Base-by-base conservation (phyloP, 2,888 invertebrate genomes). In the Brassicogethes aeneus region DNA sequence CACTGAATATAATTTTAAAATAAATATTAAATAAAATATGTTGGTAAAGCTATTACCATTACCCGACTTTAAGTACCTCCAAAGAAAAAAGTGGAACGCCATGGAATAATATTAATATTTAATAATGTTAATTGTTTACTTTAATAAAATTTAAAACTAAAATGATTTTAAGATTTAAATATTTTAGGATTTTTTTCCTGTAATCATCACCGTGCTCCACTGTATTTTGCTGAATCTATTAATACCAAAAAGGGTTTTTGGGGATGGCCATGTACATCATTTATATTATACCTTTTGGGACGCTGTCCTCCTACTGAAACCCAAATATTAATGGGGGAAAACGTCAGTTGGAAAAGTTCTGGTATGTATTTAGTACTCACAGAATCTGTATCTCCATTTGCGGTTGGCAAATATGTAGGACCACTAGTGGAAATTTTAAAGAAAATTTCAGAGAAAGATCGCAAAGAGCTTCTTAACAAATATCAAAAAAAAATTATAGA, bases 151-250 rank as follows among this genome's bases (percentile, higher is more conserved):
- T n/a, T n/a, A n/a, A n/a, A n/a, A n/a, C n/a, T n/a, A n/a, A n/a
- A n/a, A n/a, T n/a, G n/a, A n/a, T n/a, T n/a, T n/a, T n/a, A n/a
- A n/a, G n/a, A n/a, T n/a, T n/a, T n/a, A n/a, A n/a, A n/a, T n/a
- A n/a, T n/a, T n/a, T n/a, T n/a, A n/a, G n/a, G n/a, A n/a, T 74
- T 76, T 1, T 76, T 79, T 53, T 75, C 75, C 1, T 81, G 81
- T 52, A 76, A 76, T 47, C 80, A 81, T 57, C 78, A 79, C 45
- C 64, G 80, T 37, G 75, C 81, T 0, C 75, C 79, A 0, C 64
- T 70, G 3, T 82, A 82, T 53, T 82, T 74, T 50, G 72, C 77
- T 1, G 82, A 82, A 58, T 80, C 80, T 0, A 76, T 82, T 37
- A 76, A 75, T 45, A 71, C 74, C 1, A 52, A 63, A n/a, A 59